Conservation (phyloP, 2,888 invertebrate species). For the Pyrocoelia pectoralis region DNA sequence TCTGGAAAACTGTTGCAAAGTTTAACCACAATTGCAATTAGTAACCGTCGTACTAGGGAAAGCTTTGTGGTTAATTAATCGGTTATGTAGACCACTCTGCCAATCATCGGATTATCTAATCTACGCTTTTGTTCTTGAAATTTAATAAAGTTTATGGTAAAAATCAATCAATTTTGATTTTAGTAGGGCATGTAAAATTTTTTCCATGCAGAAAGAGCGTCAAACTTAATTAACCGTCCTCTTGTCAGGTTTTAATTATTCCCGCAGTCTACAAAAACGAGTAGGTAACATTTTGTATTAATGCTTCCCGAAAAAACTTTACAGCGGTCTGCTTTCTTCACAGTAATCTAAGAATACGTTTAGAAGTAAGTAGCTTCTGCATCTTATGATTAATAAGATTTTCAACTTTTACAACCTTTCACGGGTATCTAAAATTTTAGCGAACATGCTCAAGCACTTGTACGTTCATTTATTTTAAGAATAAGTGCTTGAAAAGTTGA, state of each 20-base stretch:
- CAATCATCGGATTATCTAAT: slow-evolving; percentile 28
- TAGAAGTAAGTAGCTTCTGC: slow-evolving; percentile 36
- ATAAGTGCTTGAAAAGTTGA: slow-evolving; percentile 21
- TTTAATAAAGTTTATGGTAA: slow-evolving; percentile 4
- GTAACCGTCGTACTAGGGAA: slow-evolving; percentile 25
- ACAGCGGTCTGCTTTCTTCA: not conserved
- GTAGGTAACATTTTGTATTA: too few species aligned
- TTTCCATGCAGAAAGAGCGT: not conserved
- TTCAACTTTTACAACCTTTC: slow-evolving; percentile 37
- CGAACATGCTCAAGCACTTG: slow-evolving; percentile 21
- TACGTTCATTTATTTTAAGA: slow-evolving; percentile 30
- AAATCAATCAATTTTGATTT: slow-evolving; percentile 2
- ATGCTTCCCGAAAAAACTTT: not conserved
- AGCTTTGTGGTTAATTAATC: slow-evolving; percentile 35
- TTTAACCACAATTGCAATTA: slow-evolving; percentile 43
- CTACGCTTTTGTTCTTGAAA: slow-evolving; percentile 9
- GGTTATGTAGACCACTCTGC: slow-evolving; percentile 29
- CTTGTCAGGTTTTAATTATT: not conserved
- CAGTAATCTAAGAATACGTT: slow-evolving; percentile 6
- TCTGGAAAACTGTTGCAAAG: slow-evolving; percentile 41
- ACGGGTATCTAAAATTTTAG: slow-evolving; percentile 33
- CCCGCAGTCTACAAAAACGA: not conserved
- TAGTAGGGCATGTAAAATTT: not conserved
- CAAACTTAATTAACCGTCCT: not conserved
- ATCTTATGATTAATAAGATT: slow-evolving; percentile 45